Evolutionary conservation across 2,797 vertebrate genomes (phyloP).

Genomic region (Tarsius wallacei): DNA sequence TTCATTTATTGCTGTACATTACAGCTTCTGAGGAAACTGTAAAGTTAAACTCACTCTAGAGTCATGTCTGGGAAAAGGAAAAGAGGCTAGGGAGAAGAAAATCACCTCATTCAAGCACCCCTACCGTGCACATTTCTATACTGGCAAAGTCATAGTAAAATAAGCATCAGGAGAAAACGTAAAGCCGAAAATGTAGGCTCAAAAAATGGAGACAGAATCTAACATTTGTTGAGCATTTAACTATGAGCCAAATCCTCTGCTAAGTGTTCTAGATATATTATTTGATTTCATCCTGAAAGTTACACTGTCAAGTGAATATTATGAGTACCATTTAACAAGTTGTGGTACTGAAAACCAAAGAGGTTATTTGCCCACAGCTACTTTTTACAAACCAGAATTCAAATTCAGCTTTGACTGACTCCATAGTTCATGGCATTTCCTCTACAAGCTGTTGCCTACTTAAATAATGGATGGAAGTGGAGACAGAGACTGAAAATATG

Average conservation of each 20-base stretch:
- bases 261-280: not conserved
- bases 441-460: not conserved
- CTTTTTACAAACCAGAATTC: not conserved
- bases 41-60: not conserved
- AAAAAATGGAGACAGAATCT: not conserved
- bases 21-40: not conserved
- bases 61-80: not conserved
- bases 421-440: not conserved
- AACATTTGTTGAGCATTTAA: conserved; percentile 55
- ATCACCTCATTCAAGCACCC: not conserved
- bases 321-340: not conserved
- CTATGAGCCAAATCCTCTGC: not conserved
- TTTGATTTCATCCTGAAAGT: conserved; percentile 49
- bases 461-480: not conserved
- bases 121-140: not conserved
- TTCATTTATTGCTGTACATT: not conserved
- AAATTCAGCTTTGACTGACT: not conserved
- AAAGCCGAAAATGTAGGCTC: not conserved
- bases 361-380: not conserved
- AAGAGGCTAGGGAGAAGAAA: not conserved
- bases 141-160: conserved; percentile 32
- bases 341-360: not conserved
- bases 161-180: not conserved
- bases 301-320: not conserved
- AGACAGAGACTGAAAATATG: not conserved